Conservation (phyloP, 2,797 vertebrate species). For the Prionace glauca region DNA sequence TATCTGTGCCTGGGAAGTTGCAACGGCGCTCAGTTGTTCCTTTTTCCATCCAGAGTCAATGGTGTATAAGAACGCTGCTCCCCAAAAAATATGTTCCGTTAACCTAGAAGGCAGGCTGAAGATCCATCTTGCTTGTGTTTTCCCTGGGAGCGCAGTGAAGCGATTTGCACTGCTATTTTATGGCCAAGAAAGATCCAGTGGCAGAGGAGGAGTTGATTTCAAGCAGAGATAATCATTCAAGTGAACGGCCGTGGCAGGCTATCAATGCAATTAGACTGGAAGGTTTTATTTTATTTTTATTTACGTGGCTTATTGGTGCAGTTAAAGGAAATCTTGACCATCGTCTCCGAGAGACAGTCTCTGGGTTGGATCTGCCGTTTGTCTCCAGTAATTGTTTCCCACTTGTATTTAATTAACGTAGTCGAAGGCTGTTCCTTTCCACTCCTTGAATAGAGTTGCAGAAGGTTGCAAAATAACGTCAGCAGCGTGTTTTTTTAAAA, state of each 20-base stretch:
- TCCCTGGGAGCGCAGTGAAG: constrained; percentile 12
- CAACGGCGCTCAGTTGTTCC: neutral
- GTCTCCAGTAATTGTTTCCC: constrained; percentile 17
- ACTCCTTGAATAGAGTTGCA: neutral
- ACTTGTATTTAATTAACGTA: constrained; percentile 24
- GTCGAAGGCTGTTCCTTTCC: neutral
- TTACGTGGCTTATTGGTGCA: neutral
- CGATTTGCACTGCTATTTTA: constrained; percentile 3
- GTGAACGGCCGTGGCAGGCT: neutral
- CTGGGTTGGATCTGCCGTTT: neutral
- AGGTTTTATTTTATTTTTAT: neutral
- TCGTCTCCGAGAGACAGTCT: neutral
- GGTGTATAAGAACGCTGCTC: neutral
- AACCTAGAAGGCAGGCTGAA: neutral
- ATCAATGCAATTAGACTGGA: neutral
- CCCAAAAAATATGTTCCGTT: neutral
- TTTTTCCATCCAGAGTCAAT: neutral
- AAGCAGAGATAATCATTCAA: neutral
- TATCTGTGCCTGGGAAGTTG: neutral
- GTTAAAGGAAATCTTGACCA: neutral
- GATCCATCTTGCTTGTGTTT: neutral
- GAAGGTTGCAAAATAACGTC: neutral
- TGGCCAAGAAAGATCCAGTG: neutral
- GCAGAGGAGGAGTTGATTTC: constrained; percentile 24
- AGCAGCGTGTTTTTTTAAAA: constrained; percentile 38